Base-by-base conservation (phyloP, 2,888 invertebrate species). In the Zaprionus lineosus region DNA sequence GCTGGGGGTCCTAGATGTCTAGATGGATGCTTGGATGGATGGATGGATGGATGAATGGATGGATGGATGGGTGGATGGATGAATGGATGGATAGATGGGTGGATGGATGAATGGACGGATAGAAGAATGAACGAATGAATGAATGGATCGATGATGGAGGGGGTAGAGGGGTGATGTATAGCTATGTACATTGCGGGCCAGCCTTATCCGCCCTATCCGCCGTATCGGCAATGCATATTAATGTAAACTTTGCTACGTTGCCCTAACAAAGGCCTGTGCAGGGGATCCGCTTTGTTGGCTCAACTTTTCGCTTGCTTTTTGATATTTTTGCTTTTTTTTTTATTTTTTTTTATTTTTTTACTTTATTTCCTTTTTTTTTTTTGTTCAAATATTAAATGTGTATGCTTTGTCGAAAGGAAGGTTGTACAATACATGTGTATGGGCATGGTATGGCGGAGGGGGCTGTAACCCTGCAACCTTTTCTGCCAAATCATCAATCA, bases 401-500 rank as follows among this genome's bases (percentile, higher is more conserved):
- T 53, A 50, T 56, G 55, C 39, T 40, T 19, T 19, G 7, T n/a
- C 5, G 8, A 11, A 7, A 1, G 6, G 2, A 3, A 8, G 6
- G 8, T n/a, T n/a, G n/a, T n/a, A n/a, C n/a, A n/a, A n/a, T n/a
- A n/a, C n/a, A n/a, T n/a, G n/a, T 2, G n/a, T 37, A 3, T 8
- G 3, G 9, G 19, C 5, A n/a, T 7, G 21, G 18, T 5, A 5
- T 6, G 5, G 7, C 9, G 9, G 3, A 12, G 14, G 56, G 40
- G 39, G n/a, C n/a, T n/a, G n/a, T n/a, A n/a, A n/a, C n/a, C n/a
- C n/a, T n/a, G n/a, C 50, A 59, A 56, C 56, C 58, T 69, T 62
- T 62, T 66, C 50, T 79, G 77, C 41, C 77, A 74, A 83, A 73
- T 81, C 84, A 84, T 81, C 84, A 81, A 81, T 81, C 84, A 81